Evolutionary conservation across 2,888 invertebrate genomes (phyloP).

Genomic region (Phorcus lineatus): DNA sequence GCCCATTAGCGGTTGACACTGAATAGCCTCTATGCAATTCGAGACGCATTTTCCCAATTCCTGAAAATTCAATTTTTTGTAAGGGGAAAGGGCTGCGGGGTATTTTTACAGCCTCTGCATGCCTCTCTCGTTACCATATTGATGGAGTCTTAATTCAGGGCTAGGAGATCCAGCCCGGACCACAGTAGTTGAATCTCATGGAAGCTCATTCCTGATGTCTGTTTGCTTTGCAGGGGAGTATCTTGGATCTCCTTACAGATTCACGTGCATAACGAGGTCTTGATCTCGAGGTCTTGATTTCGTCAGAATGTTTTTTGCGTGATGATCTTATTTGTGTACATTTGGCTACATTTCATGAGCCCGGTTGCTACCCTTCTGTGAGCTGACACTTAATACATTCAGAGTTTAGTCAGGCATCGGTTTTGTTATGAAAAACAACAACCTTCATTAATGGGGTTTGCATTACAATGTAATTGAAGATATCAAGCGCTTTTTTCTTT

Average conservation of each 20-base stretch:
- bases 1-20: constrained; percentile 20
- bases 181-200: background rate
- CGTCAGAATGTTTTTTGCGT: background rate
- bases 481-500: background rate
- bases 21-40: constrained; percentile 2
- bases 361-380: background rate
- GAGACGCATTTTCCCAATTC: constrained; percentile 23
- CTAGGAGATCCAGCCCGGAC: background rate
- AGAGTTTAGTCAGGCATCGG: background rate
- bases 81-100: background rate
- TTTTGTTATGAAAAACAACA: background rate
- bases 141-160: constrained; percentile 11
- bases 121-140: constrained; percentile 20
- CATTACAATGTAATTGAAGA: constrained; percentile 1
- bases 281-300: background rate
- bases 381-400: background rate
- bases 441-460: background rate
- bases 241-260: background rate
- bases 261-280: background rate
- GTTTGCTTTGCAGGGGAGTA: background rate
- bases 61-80: constrained; percentile 20
- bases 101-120: constrained; percentile 12
- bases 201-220: background rate
- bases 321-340: background rate
- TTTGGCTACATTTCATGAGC: background rate